Evolutionary conservation across 2,113 vertebrate species (phyloP), one percentile per base, ranked within the genome.

Genomic region (Paratilapia polleni): DNA sequence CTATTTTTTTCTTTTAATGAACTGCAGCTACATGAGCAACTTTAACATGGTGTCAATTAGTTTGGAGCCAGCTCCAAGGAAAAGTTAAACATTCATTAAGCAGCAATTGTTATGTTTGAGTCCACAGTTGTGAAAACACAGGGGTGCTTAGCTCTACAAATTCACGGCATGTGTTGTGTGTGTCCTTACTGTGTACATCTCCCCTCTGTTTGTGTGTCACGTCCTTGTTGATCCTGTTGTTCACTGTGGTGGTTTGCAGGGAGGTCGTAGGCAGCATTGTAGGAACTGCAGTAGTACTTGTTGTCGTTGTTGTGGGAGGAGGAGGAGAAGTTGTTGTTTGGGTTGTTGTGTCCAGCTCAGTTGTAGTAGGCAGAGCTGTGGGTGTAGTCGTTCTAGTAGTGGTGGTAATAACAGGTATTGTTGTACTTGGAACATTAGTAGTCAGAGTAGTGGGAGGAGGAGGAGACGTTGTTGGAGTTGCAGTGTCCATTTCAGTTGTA

Each of bases 171-270:
- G 63, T 66, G 63, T 14, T 52, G 38, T 19, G 56, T 36, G 36
- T 14, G 38, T 77, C 93, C 97, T 97, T 90, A 99, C 98, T 99
- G 94, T 98, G 97, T 12, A 99, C 98, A 31, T 99, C 98, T 86
- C 98, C 98, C 90, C 98, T 93, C 43, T 96, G 97, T 84, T 96
- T 97, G 82, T 96, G 96, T 10, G 97, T 94, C 73, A 92, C 95
- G 2, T 97, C 97, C 63, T 93, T 90, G 60, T 95, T 95, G 84
- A 98, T 96, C 81, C 91, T 95, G 95, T 98, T 98, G 93, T 96
- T 97, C 81, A 96, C 86, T 0, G 96, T 96, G 2, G 84, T 93
- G 3, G 87, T 88, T 34, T 56, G 49, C 60, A 31, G 3, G 26
- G 61, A 52, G 11, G 70, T 31, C 19, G 34, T 61, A 6, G 68